Percentiles rank a stretch among this genome's conserved stretches.
Conservation (phyloP, 2,797 vertebrate genomes). For the Oreochromis grahami region DNA sequence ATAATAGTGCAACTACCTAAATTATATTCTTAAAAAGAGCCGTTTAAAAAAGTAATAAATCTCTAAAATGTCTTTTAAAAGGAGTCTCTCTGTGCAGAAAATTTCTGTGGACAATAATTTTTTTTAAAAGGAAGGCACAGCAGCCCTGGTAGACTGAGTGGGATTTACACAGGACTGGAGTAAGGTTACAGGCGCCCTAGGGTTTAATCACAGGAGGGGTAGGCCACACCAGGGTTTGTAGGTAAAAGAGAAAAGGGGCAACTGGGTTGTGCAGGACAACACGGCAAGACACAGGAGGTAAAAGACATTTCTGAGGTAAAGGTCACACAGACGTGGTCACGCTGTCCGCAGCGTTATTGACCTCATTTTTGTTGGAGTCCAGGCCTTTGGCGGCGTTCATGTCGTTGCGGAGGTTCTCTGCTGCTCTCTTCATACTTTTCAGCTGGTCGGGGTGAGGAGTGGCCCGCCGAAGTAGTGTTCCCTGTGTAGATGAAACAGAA, state of each 20-base stretch:
- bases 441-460: constrained; percentile 97
- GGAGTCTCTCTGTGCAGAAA: constrained; percentile 76
- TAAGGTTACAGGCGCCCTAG: constrained; percentile 70
- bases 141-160: constrained; percentile 63
- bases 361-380: constrained; percentile 99
- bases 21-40: constrained; percentile 51
- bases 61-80: constrained; percentile 72
- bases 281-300: constrained; percentile 82
- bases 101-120: constrained; percentile 68
- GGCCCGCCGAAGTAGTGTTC: constrained; percentile 89
- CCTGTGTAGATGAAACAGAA: constrained; percentile 69
- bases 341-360: constrained; percentile 94
- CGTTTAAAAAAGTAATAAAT: constrained; percentile 69
- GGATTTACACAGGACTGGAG: constrained; percentile 41
- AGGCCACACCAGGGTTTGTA: constrained; percentile 76
- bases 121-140: constrained; percentile 85
- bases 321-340: constrained; percentile 97
- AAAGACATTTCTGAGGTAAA: constrained; percentile 76
- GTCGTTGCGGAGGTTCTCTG: constrained; percentile 94
- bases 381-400: constrained; percentile 96
- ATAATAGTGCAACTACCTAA: constrained; percentile 81
- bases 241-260: constrained; percentile 26
- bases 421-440: constrained; percentile 95
- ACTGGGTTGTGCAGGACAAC: constrained; percentile 69
- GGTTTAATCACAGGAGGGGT: constrained; percentile 71